Conservation (phyloP, 2,113 vertebrate genomes). For the Enhydra lutris region DNA sequence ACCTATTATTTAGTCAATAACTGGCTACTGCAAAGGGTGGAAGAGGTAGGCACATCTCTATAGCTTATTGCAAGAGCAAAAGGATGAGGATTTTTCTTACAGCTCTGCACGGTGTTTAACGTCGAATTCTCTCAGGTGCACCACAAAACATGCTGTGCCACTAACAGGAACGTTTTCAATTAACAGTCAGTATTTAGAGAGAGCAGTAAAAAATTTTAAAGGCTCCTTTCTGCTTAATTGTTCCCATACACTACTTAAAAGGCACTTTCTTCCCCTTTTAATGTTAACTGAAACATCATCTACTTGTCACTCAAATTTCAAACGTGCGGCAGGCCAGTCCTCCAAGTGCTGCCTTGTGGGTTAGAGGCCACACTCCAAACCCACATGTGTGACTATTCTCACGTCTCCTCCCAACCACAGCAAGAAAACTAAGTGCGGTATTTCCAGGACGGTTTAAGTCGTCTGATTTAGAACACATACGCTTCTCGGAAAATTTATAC, state of each 20-base stretch:
- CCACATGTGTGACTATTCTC: not conserved
- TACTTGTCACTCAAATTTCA: not conserved
- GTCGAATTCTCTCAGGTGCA: not conserved
- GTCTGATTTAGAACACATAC: not conserved
- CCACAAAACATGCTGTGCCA: not conserved
- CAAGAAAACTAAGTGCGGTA: not conserved
- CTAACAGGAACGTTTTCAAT: constrained; percentile 1
- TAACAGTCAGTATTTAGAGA: not conserved
- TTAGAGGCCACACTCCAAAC: not conserved
- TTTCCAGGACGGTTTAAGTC: not conserved
- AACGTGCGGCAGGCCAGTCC: not conserved
- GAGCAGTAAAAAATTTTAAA: not conserved
- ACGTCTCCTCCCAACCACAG: not conserved
- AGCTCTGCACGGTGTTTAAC: not conserved
- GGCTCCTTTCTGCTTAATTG: not conserved
- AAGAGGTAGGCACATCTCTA: not conserved
- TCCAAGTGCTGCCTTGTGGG: not conserved
- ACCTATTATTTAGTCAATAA: not conserved
- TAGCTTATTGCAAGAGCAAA: not conserved
- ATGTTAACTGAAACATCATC: not conserved
- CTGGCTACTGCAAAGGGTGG: not conserved
- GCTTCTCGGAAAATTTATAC: not conserved
- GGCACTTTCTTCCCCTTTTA: not conserved
- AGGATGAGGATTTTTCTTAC: not conserved
- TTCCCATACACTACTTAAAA: not conserved